Evolutionary conservation across 2,113 vertebrate species (phyloP), one percentile per base, ranked within the genome.

Genomic region (Ctenomys sociabilis): DNA sequence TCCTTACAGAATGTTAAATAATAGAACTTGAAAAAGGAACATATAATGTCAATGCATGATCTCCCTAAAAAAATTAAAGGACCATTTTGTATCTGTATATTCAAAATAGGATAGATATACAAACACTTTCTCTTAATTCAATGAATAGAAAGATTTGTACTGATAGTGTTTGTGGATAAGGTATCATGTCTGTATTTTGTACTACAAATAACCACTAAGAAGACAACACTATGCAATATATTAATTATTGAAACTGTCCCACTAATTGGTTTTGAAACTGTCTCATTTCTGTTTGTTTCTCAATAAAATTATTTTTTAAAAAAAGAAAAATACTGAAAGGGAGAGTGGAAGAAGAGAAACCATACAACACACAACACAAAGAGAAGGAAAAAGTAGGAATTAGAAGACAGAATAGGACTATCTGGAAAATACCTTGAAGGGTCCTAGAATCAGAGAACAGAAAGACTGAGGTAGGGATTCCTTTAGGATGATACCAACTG

Each of bases 261-360:
- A n/a, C n/a, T n/a, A n/a, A n/a, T n/a, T n/a, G n/a, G n/a, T n/a
- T n/a, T n/a, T n/a, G n/a, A n/a, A n/a, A n/a, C n/a, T n/a, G n/a
- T n/a, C n/a, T n/a, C n/a, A n/a, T n/a, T n/a, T n/a, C n/a, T n/a
- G n/a, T n/a, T n/a, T n/a, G n/a, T n/a, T n/a, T n/a, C n/a, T n/a
- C n/a, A n/a, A n/a, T n/a, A n/a, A n/a, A n/a, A n/a, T n/a, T n/a
- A n/a, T n/a, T n/a, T n/a, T n/a, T n/a, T n/a, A n/a, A n/a, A n/a
- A n/a, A n/a, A n/a, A 70, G 32, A 82, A 22, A 91, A 63, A 54
- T 82, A 10, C 81, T 94, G 64, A 77, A 17, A 26, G 90, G n/a
- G 22, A 95, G 92, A 83, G 86, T 16, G 90, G 5, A 37, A 72
- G 35, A 80, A 13, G 88, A 91, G 49, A 77, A 96, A n/a, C n/a